These are phyloP conservation scores for Australoheros facetus DNA, from an alignment of 2,797 vertebrate species.

Conservation along the genomic window DNA sequence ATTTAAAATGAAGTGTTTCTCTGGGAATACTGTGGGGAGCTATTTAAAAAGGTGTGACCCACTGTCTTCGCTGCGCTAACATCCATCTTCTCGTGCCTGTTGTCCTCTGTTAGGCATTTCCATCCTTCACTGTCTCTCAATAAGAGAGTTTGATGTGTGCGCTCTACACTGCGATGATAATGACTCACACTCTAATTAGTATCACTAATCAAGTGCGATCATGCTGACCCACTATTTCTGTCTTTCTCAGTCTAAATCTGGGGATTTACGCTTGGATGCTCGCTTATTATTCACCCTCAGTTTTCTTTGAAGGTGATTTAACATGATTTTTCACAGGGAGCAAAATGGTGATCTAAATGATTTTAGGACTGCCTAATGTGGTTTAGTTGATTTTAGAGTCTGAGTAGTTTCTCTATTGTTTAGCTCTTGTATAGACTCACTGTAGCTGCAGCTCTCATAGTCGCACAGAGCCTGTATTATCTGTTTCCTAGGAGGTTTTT, in stretches of 20 bases:
- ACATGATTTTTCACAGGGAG: constrained; percentile 20
- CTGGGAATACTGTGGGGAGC: not conserved
- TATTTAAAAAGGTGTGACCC: constrained; percentile 7
- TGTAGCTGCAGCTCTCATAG: constrained; percentile 40
- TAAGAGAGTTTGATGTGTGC: constrained; percentile 30
- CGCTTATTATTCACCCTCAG: constrained; percentile 19
- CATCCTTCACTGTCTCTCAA: constrained; percentile 24
- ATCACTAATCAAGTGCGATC: constrained; percentile 57
- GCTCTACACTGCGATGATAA: constrained; percentile 30
- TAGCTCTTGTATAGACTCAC: not conserved
- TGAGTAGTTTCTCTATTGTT: not conserved
- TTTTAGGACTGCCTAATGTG: constrained; percentile 20
- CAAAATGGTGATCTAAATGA: constrained; percentile 25
- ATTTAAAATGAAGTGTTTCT: constrained; percentile 1
- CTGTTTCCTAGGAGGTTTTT: constrained; percentile 14
- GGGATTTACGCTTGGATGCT: constrained; percentile 26
- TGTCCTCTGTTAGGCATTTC: constrained; percentile 13
- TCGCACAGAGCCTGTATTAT: constrained; percentile 40
- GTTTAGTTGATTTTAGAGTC: constrained; percentile 14
- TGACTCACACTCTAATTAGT: constrained; percentile 60
- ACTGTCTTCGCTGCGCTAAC: constrained; percentile 2
- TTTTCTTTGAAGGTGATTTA: constrained; percentile 37
- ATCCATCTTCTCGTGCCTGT: constrained; percentile 15
- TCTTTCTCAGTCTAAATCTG: constrained; percentile 37
- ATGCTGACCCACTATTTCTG: constrained; percentile 44